Conservation (phyloP, 2,797 vertebrate genomes). For the Microctenopoma lineatum region DNA sequence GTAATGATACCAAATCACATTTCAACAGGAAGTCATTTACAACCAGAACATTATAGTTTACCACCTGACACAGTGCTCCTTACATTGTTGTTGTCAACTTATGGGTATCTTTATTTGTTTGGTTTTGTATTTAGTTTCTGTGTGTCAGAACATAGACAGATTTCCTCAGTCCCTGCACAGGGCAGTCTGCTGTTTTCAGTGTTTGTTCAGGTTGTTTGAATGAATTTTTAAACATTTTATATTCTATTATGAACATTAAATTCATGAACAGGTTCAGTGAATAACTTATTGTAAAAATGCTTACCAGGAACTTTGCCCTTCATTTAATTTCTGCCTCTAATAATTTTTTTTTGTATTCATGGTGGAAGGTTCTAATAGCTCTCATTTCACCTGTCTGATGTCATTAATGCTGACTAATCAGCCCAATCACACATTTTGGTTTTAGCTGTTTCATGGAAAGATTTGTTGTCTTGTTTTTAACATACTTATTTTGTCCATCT, state of each 20-base stretch:
- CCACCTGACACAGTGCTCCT: not conserved
- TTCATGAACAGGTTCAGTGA: not conserved
- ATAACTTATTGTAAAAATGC: not conserved
- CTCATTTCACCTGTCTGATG: conserved; percentile 43
- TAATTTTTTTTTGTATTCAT: not conserved
- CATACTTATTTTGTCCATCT: conserved; percentile 26
- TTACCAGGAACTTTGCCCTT: not conserved
- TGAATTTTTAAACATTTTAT: not conserved
- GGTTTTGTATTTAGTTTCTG: not conserved
- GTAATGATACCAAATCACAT: conserved; percentile 2
- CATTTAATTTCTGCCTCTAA: not conserved
- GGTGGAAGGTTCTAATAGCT: conserved; percentile 7
- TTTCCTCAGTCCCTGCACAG: not conserved
- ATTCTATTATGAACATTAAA: not conserved
- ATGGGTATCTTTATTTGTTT: not conserved
- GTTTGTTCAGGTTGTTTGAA: not conserved
- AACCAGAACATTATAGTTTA: not conserved
- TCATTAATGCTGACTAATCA: not conserved
- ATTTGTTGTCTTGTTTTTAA: conserved; percentile 11
- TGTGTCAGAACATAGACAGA: not conserved
- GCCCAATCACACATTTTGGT: not conserved
- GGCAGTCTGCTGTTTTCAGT: not conserved
- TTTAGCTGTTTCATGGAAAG: not conserved
- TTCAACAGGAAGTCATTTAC: not conserved
- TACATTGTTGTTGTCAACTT: not conserved